Evolutionary conservation across 2,113 vertebrate genomes (phyloP).

Genomic region (Passer montanus): DNA sequence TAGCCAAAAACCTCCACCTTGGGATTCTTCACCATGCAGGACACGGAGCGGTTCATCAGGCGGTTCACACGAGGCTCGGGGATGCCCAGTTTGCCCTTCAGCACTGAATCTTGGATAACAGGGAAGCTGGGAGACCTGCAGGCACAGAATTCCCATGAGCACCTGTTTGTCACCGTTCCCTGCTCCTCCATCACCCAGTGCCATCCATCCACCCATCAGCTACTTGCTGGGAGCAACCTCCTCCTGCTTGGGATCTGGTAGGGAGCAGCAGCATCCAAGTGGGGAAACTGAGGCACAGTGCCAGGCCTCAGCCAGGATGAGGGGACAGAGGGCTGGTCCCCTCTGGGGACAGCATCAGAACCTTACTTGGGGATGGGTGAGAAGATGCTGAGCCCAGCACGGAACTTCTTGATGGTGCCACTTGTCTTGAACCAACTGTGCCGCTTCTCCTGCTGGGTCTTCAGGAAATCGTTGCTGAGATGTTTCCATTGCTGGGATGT

Average conservation of each 20-base stretch:
- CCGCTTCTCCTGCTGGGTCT: conserved; percentile 97
- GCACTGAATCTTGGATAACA: conserved; percentile 92
- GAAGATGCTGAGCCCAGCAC: conserved; percentile 98
- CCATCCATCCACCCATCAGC: fast-evolving
- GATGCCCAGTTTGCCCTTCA: conserved; percentile 93
- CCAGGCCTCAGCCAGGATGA: background rate
- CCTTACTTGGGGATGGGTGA: conserved; percentile 96
- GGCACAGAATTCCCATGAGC: background rate
- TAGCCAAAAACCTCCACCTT: conserved; percentile 96
- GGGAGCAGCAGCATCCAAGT: background rate
- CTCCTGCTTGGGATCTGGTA: background rate
- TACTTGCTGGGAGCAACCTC: background rate
- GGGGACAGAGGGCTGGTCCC: background rate
- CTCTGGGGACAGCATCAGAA: fast-evolving
- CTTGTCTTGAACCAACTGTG: conserved; percentile 99
- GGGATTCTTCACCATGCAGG: conserved; percentile 96
- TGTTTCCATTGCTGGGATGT: conserved; percentile 99
- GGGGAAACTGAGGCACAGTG: background rate
- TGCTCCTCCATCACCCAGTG: fast-evolving
- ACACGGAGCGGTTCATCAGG: conserved; percentile 96
- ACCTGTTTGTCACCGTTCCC: background rate
- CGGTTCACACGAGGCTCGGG: conserved; percentile 92
- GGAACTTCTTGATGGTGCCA: conserved; percentile 97
- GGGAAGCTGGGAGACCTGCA: conserved; percentile 95
- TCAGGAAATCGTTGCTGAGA: conserved; percentile 98